A percentile compares a stretch with the other conserved stretches of the same genome.
phyloP scores from a whole-genome alignment of 1,140 invertebrate genomes.

The Temnothorax nylanderi region DNA sequence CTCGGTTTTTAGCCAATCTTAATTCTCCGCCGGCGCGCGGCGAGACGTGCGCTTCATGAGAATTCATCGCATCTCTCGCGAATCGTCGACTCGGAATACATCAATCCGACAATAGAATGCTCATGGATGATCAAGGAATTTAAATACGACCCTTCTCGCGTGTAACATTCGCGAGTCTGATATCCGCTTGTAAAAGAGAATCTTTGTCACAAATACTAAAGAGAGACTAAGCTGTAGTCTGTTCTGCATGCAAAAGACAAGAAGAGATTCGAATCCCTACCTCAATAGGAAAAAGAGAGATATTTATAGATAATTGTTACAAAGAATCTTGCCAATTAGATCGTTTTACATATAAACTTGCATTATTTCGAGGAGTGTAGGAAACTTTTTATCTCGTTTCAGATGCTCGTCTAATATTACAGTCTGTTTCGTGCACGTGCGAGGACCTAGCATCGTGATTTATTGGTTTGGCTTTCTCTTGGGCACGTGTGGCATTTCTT shows the following conservation, averaged over 20 bases:
- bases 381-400: not conserved
- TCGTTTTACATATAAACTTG: not conserved
- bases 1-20: constrained; percentile 34
- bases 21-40: constrained; percentile 14
- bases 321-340: not conserved
- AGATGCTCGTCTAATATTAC: not conserved
- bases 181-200: not conserved
- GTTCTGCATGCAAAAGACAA: not conserved
- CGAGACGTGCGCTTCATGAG: constrained; percentile 23
- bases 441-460: constrained; percentile 38
- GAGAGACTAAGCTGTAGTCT: not conserved
- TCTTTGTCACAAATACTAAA: not conserved
- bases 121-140: not conserved
- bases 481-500: constrained; percentile 53
- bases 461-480: constrained; percentile 49
- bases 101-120: not conserved
- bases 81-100: not conserved
- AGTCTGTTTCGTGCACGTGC: not conserved
- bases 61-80: constrained; percentile 22
- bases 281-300: not conserved
- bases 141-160: not conserved
- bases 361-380: not conserved
- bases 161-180: not conserved
- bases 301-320: not conserved
- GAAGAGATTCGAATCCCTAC: not conserved